A percentile compares a stretch with the other conserved stretches of the same genome.
Conservation (phyloP, 2,888 invertebrate species). For the Hyposoter didymator region DNA sequence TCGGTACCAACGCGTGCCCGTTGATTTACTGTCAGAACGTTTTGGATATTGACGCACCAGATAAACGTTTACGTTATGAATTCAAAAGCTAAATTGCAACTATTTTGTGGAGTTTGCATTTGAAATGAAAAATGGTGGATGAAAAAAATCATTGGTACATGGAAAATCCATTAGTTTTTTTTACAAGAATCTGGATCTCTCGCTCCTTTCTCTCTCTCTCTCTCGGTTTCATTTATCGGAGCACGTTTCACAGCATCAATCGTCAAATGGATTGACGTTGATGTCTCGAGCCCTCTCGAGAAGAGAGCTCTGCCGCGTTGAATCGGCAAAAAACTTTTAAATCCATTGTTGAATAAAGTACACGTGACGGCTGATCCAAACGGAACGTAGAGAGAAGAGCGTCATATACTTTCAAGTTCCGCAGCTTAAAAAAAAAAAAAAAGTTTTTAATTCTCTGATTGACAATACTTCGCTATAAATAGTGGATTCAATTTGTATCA, state of each 20-base stretch:
- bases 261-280: slow-evolving; percentile 67
- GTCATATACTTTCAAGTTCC: neutral
- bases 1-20: too few relatives aligned
- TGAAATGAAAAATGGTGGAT: slow-evolving; percentile 17
- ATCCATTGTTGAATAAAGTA: slow-evolving; percentile 64
- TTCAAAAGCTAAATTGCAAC: slow-evolving; percentile 17
- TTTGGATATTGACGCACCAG: neutral
- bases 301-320: slow-evolving; percentile 27
- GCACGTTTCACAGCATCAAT: slow-evolving; percentile 63
- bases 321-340: slow-evolving; percentile 54
- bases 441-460: slow-evolving; percentile 7
- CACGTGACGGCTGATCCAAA: slow-evolving; percentile 54
- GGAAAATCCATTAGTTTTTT: slow-evolving; percentile 68
- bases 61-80: neutral
- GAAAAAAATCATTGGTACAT: slow-evolving; percentile 58
- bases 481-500: neutral
- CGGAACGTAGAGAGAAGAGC: slow-evolving; percentile 20
- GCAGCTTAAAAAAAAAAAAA: neutral
- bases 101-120: neutral
- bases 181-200: slow-evolving; percentile 53
- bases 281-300: slow-evolving; percentile 54
- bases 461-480: neutral
- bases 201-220: slow-evolving; percentile 19
- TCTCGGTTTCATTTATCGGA: slow-evolving; percentile 59
- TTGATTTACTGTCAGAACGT: too few relatives aligned